phyloP scores from a whole-genome alignment of 1,140 invertebrate species.

The Listronotus bonariensis region DNA sequence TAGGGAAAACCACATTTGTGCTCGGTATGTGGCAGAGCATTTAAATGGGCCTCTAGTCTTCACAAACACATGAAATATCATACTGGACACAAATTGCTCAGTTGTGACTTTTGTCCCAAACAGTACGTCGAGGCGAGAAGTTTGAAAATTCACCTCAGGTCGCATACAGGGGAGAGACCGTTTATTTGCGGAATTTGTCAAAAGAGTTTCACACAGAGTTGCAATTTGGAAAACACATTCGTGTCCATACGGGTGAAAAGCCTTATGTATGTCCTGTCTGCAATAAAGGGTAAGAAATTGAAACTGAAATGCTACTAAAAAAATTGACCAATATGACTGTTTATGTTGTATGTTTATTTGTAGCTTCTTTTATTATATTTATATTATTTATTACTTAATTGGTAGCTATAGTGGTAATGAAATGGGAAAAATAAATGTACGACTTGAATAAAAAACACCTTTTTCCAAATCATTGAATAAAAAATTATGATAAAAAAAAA shows the following conservation, averaged over 20 bases:
- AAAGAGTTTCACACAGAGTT: slow-evolving; percentile 68
- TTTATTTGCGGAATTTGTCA: slow-evolving; percentile 78
- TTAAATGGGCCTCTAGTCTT: slow-evolving; percentile 57
- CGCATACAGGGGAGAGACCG: slow-evolving; percentile 53
- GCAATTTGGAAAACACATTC: slow-evolving; percentile 60
- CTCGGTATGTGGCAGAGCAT: slow-evolving; percentile 56
- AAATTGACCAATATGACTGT: too few species aligned
- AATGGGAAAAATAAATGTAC: too few species aligned
- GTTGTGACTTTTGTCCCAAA: slow-evolving; percentile 54
- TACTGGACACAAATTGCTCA: slow-evolving; percentile 55
- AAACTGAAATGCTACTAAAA: too few species aligned
- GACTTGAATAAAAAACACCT: too few species aligned
- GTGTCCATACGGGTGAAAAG: slow-evolving; percentile 58
- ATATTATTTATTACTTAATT: too few species aligned
- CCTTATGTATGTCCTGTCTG: slow-evolving; percentile 64
- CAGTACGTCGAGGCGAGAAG: slow-evolving; percentile 58
- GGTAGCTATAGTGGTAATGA: too few species aligned
- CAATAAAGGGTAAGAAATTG: slow-evolving; percentile 54
- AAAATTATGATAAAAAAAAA: too few species aligned
- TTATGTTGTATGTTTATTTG: too few species aligned
- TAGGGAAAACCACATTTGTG: slow-evolving; percentile 57
- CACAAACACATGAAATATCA: slow-evolving; percentile 59
- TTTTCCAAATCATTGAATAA: too few species aligned
- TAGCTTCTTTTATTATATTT: too few species aligned
- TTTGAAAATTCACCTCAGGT: slow-evolving; percentile 53